Evolutionary conservation across 2,888 invertebrate species (phyloP).

Genomic region (Oligia strigilis): DNA sequence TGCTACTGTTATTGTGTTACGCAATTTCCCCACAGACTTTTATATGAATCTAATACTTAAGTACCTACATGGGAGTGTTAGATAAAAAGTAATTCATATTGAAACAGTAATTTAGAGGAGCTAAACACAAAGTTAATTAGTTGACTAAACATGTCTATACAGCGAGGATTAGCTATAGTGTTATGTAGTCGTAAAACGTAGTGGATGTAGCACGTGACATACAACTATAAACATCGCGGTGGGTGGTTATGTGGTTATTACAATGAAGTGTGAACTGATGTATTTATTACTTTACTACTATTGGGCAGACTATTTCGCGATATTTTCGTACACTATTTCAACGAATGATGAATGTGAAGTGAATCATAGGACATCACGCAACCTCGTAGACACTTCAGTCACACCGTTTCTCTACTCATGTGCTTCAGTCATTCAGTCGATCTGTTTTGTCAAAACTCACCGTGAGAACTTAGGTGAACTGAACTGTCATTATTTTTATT

Average conservation of each 20-base stretch:
- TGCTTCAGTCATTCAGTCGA: not conserved
- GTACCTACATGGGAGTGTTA: not conserved
- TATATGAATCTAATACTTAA: not conserved
- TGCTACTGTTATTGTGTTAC: too few species aligned
- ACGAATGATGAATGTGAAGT: constrained; percentile 42
- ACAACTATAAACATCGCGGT: constrained; percentile 60
- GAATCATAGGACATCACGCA: constrained; percentile 48
- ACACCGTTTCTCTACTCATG: too few species aligned
- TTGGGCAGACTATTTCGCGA: constrained; percentile 44
- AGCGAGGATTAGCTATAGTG: constrained; percentile 36
- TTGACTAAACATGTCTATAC: constrained; percentile 49
- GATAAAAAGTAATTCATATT: not conserved
- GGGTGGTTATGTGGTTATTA: constrained; percentile 58
- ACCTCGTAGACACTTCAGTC: constrained; percentile 14
- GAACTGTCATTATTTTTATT: too few species aligned
- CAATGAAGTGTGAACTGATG: constrained; percentile 57
- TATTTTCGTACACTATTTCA: constrained; percentile 50
- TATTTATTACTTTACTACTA: constrained; percentile 57
- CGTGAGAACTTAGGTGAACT: too few species aligned
- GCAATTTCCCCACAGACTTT: too few species aligned
- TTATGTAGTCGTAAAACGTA: constrained; percentile 60
- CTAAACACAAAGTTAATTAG: constrained; percentile 47
- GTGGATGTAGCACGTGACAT: constrained; percentile 57
- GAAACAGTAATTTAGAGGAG: constrained; percentile 1
- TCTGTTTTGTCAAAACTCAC: not conserved